These are phyloP conservation scores for Pseudanteris insignis DNA, from an alignment of 2,888 invertebrate genomes.

Conservation along the genomic window DNA sequence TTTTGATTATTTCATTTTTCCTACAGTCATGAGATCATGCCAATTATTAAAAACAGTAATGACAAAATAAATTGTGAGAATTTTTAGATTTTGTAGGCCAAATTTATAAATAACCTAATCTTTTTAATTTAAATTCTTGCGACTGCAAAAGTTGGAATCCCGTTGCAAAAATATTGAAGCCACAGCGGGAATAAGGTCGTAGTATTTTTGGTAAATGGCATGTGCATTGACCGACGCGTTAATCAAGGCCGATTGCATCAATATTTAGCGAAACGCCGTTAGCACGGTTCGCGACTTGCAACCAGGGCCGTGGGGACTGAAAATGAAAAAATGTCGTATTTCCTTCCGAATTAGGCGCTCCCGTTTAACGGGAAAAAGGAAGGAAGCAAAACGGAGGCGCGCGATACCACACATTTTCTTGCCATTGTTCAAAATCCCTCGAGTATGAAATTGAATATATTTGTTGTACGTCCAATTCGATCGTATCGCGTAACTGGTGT, in stretches of 20 bases:
- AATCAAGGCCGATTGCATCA: conserved; percentile 32
- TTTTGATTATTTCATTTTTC: too few species aligned
- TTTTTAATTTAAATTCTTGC: too few species aligned
- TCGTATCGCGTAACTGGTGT: conserved; percentile 13
- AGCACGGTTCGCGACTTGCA: conserved; percentile 1
- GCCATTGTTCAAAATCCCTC: conserved; percentile 20
- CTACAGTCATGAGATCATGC: not conserved
- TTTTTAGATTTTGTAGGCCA: too few species aligned
- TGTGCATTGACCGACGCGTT: conserved; percentile 21
- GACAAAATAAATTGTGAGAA: too few species aligned
- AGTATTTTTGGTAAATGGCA: conserved; percentile 31
- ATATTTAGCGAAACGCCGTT: conserved; percentile 10
- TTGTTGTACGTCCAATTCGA: conserved; percentile 17
- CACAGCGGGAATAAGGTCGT: conserved; percentile 13
- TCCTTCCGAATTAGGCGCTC: too few species aligned
- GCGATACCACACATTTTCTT: conserved; percentile 17
- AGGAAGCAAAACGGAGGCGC: conserved; percentile 16
- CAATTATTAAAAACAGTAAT: too few species aligned
- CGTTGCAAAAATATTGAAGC: too few species aligned
- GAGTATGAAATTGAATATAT: conserved; percentile 37
- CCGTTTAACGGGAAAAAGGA: conserved; percentile 21
- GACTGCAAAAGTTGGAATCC: conserved; percentile 11
- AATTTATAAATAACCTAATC: too few species aligned
- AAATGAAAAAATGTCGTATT: too few species aligned
- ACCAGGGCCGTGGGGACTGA: not conserved